Base-by-base conservation (phyloP, 1,140 invertebrate species). In the Dufourea novaeangliae region DNA sequence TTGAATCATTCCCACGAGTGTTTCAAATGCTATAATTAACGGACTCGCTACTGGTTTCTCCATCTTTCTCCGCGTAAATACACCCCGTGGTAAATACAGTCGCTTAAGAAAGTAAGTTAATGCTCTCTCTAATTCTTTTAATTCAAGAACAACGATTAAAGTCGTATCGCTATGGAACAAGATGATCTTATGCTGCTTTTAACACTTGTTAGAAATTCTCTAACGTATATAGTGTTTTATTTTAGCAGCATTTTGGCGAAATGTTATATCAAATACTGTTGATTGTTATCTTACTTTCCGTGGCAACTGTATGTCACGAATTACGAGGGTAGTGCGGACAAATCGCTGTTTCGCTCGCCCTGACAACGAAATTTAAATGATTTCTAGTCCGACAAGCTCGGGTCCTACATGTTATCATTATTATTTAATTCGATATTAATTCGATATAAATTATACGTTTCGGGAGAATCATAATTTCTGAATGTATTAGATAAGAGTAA, bases 1-100 rank as follows among this genome's bases (percentile, higher is more conserved):
- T 46, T 54, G 76, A 73, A 76, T 70, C 66, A 80, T 67, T 46
- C 12, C 46, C 67, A 61, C 59, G 66, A 29, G 37, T 34, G 57
- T 41, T 70, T 50, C 56, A 41, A 79, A 17, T 72, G 66, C 71
- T 79, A 64, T 82, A 84, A 85, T 85, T 85, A 84, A 73, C 69
- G 75, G 64, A 76, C 39, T 59, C 41, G 70, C 72, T 76, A 76
- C 83, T 80, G 66, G 61, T 56, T 57, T 61, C 46, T 14, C 25
- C 50, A n/a, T 52, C 54, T 64, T 41, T 67, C 75, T 41, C 54
- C 12, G 52, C 0, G 12, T 29, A 50, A 64, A 34, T 54, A 29
- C 37, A 46, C 11, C n/a, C 1, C 44, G 46, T 14, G n/a, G 37
- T 54, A 54, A 72, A 66, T 14, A n/a, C n/a, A n/a, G n/a, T n/a